Conservation (phyloP, 2,797 vertebrate genomes). For the Manis javanica region DNA sequence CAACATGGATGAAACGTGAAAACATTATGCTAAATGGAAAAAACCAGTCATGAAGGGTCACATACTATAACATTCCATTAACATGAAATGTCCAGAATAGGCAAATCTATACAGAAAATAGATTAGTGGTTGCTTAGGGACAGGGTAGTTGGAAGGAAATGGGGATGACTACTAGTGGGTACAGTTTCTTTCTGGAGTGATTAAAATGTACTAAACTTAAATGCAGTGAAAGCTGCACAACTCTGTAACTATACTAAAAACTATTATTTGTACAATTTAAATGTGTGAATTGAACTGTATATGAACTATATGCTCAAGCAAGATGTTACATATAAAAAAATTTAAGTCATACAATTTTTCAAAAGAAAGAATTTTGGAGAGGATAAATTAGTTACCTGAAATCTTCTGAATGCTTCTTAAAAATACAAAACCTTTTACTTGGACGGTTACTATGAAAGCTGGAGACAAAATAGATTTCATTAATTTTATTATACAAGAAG, state of each 20-base stretch:
- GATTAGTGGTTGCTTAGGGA: neutral
- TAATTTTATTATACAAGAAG: constrained; percentile 40
- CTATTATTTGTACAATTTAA: constrained; percentile 29
- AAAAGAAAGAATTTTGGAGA: constrained; percentile 42
- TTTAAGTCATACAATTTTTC: constrained; percentile 21
- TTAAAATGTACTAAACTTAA: constrained; percentile 48
- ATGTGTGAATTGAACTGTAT: neutral
- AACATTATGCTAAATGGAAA: neutral
- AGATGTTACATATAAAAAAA: neutral
- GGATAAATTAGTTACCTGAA: constrained; percentile 88
- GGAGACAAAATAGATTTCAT: constrained; percentile 73
- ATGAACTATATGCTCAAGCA: constrained; percentile 3
- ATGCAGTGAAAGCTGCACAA: neutral
- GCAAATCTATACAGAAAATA: neutral
- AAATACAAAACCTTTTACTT: constrained; percentile 92
- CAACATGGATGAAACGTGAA: neutral
- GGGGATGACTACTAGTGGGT: neutral
- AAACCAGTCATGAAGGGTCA: neutral
- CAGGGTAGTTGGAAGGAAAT: neutral
- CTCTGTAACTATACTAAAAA: neutral
- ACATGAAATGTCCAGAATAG: constrained; percentile 28
- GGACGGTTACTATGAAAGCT: constrained; percentile 95
- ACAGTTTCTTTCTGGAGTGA: neutral
- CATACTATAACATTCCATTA: neutral
- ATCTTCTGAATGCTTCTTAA: constrained; percentile 87